Conservation (phyloP, 2,888 invertebrate species). For the Hypolimnas misippus region DNA sequence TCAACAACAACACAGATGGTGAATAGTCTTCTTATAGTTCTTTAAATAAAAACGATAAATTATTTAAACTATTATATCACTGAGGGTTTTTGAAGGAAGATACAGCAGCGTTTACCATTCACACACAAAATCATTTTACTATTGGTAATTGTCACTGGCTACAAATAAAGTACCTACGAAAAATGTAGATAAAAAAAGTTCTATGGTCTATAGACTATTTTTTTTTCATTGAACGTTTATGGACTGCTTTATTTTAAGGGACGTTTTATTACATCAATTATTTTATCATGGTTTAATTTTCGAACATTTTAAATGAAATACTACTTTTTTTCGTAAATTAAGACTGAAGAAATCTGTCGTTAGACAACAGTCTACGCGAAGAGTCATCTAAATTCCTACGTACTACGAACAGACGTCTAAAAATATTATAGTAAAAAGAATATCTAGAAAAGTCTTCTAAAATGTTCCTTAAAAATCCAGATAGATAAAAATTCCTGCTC, state of each 20-base stretch:
- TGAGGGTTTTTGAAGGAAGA: background rate
- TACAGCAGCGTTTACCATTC: background rate
- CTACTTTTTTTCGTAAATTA: background rate
- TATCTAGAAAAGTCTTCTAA: constrained; percentile 20
- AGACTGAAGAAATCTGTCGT: background rate
- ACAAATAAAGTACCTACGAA: background rate
- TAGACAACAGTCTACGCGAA: constrained; percentile 47
- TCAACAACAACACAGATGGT: background rate
- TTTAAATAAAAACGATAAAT: background rate
- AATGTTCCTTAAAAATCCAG: constrained; percentile 13
- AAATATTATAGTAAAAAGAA: constrained; percentile 55
- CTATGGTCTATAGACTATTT: background rate
- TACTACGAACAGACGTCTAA: constrained; percentile 72
- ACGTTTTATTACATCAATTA: background rate
- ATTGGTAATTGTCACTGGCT: background rate
- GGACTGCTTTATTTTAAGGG: background rate
- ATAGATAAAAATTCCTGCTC: constrained; percentile 9
- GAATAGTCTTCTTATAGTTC: background rate
- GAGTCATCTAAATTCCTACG: constrained; percentile 53
- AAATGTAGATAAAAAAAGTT: background rate
- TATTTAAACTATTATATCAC: background rate
- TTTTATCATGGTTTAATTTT: background rate
- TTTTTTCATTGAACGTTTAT: background rate
- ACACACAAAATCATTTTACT: background rate
- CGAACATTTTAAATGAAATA: background rate